Conservation (phyloP, 2,888 invertebrate species). For the Choristoneura rosaceana region DNA sequence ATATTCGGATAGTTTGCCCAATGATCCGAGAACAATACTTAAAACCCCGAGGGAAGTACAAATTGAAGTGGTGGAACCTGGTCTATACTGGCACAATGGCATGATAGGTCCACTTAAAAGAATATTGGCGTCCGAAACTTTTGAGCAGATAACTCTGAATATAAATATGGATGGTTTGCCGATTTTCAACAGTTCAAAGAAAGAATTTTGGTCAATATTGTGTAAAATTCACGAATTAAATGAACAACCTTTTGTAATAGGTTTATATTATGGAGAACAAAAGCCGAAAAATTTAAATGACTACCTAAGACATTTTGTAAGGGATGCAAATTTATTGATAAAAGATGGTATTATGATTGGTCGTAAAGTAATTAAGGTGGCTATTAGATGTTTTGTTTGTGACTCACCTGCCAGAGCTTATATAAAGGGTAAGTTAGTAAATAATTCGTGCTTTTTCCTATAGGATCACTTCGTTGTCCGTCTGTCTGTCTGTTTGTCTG, state of each 20-base stretch:
- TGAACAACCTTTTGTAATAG: slow-evolving; percentile 18
- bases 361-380: slow-evolving; percentile 1
- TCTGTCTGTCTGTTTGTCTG: too few species aligned
- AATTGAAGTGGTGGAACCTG: too few species aligned
- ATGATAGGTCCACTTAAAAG: neutral
- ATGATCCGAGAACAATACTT: too few species aligned
- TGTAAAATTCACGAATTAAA: slow-evolving; percentile 34
- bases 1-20: too few species aligned
- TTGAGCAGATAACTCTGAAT: slow-evolving; percentile 23
- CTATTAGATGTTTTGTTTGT: slow-evolving; percentile 33
- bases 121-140: neutral
- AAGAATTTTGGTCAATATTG: slow-evolving; percentile 46
- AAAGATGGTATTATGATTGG: neutral
- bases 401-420: slow-evolving; percentile 42
- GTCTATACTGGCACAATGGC: too few species aligned
- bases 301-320: neutral
- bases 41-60: too few species aligned
- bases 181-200: slow-evolving; percentile 43
- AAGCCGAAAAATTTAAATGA: neutral
- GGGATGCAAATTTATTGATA: neutral
- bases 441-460: too few species aligned
- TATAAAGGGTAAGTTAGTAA: slow-evolving; percentile 32
- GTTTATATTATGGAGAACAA: neutral
- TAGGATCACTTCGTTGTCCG: too few species aligned
- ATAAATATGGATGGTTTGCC: slow-evolving; percentile 43